Percentiles rank a stretch among this genome's conserved stretches.
Conservation (phyloP, 2,113 vertebrate genomes). For the Grammomys surdaster region DNA sequence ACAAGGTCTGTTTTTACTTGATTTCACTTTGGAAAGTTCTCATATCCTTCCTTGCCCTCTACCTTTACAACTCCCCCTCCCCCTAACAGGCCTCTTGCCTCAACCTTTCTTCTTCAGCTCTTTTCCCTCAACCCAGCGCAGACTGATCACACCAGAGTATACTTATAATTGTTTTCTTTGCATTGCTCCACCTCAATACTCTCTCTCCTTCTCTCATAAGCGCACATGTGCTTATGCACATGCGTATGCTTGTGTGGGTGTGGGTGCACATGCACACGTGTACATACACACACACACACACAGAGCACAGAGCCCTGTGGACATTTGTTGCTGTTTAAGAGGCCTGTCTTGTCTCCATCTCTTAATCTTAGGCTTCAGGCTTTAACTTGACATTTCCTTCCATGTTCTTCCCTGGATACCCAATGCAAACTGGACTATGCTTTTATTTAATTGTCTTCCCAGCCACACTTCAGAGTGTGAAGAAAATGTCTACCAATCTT, state of each 20-base stretch:
- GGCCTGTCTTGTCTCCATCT: accelerated
- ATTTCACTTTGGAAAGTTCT: neutral
- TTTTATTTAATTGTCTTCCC: neutral
- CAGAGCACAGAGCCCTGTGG: neutral
- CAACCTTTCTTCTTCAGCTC: neutral
- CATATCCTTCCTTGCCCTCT: neutral
- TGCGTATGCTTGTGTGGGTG: too few species aligned
- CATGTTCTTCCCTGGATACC: neutral
- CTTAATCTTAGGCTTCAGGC: neutral
- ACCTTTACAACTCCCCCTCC: neutral
- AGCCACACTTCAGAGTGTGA: neutral
- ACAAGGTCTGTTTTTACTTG: neutral
- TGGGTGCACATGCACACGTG: neutral
- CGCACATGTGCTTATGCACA: neutral
- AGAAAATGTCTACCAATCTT: neutral
- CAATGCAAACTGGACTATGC: neutral
- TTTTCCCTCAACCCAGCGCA: neutral
- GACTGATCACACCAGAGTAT: neutral
- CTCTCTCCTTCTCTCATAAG: neutral
- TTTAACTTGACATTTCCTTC: neutral
- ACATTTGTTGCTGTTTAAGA: neutral
- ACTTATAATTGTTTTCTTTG: neutral
- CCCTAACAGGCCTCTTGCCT: neutral
- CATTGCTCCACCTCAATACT: neutral
- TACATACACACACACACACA: neutral